Evolutionary conservation across 2,888 invertebrate species (phyloP).

Genomic region (Drosophila mettleri): DNA sequence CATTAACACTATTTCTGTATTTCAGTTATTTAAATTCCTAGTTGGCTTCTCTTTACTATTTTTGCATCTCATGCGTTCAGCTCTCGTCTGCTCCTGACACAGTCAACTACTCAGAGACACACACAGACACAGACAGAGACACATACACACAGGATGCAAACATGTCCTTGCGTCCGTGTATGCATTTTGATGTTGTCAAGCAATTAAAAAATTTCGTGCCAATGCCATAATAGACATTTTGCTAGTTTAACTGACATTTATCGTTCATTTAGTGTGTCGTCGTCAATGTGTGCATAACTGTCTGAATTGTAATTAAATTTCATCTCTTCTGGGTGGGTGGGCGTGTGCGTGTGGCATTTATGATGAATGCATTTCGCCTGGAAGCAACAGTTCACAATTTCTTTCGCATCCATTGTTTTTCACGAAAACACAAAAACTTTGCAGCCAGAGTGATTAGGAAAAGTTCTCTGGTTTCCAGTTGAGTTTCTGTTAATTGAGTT

Average conservation of each 20-base stretch:
- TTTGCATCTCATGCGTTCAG: neutral
- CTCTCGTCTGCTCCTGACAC: neutral
- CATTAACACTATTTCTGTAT: neutral
- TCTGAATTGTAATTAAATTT: constrained; percentile 36
- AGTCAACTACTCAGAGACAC: neutral
- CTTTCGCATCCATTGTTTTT: constrained; percentile 1
- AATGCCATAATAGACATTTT: constrained; percentile 65
- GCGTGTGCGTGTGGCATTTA: constrained; percentile 51
- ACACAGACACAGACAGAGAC: neutral
- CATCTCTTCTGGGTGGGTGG: constrained; percentile 25
- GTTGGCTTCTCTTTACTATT: too few species aligned
- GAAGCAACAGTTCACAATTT: constrained; percentile 8
- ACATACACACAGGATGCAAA: neutral
- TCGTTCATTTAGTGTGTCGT: constrained; percentile 53
- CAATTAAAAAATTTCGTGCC: constrained; percentile 70
- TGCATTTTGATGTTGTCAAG: constrained; percentile 67
- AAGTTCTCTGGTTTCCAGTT: constrained; percentile 6
- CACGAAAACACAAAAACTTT: constrained; percentile 9
- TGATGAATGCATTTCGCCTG: constrained; percentile 36
- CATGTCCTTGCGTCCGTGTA: constrained; percentile 28
- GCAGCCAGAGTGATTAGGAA: constrained; percentile 13
- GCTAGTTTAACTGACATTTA: constrained; percentile 58
- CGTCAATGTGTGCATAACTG: constrained; percentile 28
- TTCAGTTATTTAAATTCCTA: too few species aligned
- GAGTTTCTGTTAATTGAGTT: constrained; percentile 11